Evolutionary conservation across 2,888 invertebrate genomes (phyloP).

Genomic region (Pammene aurita): DNA sequence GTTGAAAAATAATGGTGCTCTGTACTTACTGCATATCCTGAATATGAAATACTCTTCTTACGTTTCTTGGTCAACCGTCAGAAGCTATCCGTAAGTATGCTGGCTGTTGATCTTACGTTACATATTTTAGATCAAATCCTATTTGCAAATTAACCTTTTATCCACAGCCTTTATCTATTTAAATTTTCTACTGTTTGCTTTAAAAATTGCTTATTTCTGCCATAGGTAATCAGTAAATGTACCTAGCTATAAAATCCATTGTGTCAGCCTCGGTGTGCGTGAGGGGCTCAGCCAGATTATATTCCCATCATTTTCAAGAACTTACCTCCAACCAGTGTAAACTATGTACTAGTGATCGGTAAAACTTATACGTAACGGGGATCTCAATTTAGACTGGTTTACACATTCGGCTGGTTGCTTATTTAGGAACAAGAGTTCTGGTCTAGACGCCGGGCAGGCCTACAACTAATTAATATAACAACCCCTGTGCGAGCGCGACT

Average conservation of each 20-base stretch:
- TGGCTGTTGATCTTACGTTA: no score
- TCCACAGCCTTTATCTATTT: no score
- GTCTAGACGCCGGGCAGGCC: conserved; percentile 39
- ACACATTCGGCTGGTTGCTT: neutral
- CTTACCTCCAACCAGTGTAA: neutral
- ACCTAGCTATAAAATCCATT: conserved; percentile 16
- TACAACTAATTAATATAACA: conserved; percentile 40
- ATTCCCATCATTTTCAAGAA: neutral
- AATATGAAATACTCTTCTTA: no score
- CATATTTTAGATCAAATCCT: no score
- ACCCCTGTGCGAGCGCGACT: conserved; percentile 24
- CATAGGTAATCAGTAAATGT: neutral
- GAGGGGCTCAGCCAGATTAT: conserved; percentile 10
- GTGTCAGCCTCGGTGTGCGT: conserved; percentile 12
- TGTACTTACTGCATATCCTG: no score
- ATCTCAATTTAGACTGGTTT: neutral
- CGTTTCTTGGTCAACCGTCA: no score
- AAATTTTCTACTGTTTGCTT: no score
- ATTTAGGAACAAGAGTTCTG: neutral
- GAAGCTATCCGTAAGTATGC: no score
- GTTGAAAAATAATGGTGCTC: no score
- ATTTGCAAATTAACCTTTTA: no score
- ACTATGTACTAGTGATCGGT: neutral
- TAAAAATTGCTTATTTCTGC: no score
- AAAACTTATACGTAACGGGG: neutral